Conservation (phyloP, 2,797 vertebrate species). For the Scarus forsteni region DNA sequence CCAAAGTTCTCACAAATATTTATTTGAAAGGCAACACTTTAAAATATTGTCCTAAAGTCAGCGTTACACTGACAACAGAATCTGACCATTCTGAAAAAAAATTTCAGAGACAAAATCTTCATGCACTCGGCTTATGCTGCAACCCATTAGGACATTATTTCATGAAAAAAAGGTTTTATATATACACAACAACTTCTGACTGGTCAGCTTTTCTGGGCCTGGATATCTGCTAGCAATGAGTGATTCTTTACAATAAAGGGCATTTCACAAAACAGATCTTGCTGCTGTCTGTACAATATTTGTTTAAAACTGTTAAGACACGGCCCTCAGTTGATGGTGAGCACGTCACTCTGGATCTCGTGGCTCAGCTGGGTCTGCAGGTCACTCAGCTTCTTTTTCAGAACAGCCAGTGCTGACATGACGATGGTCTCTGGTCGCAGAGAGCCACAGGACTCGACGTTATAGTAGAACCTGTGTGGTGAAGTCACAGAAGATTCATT, state of each 20-base stretch:
- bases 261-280: not conserved
- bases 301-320: not conserved
- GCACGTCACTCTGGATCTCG: conserved; percentile 97
- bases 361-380: conserved; percentile 98
- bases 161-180: not conserved
- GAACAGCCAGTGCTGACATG: conserved; percentile 92
- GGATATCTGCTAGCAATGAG: not conserved
- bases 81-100: not conserved
- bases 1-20: conserved; percentile 19
- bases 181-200: too few species aligned
- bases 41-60: conserved; percentile 12
- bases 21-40: conserved; percentile 55
- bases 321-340: conserved; percentile 92
- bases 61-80: not conserved
- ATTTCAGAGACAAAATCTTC: not conserved
- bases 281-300: not conserved
- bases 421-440: conserved; percentile 97
- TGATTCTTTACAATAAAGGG: not conserved
- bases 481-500: not conserved
- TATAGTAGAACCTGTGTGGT: conserved; percentile 92
- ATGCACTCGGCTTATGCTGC: not conserved
- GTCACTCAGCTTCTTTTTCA: conserved; percentile 98
- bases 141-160: not conserved
- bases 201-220: not conserved
- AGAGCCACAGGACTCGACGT: conserved; percentile 96